Evolutionary conservation across 2,113 vertebrate genomes (phyloP), one percentile per base, ranked within the genome.

Genomic region (Barbus barbus): DNA sequence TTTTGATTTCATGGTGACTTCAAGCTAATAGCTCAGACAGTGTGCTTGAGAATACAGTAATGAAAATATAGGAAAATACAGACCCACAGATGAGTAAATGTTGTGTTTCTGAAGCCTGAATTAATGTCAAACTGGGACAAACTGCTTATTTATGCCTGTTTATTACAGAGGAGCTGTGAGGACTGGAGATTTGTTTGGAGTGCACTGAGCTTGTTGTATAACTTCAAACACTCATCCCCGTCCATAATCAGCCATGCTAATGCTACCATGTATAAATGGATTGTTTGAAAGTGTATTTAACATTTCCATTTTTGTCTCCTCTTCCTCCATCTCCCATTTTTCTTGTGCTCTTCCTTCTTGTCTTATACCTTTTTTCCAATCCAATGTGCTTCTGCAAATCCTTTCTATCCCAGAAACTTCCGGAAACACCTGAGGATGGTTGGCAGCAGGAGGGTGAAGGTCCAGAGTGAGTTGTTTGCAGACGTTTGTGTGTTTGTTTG

Each of bases 351-450:
- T 8, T 78, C 83, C 22, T 13, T 28, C 58, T n/a, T n/a, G n/a
- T n/a, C 9, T 53, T 71, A 58, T 71, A 51, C 22, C n/a, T 36
- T 53, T 6, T 67, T 71, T 20, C 38, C 3, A 79, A 71, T 67
- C 31, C 61, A 63, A 79, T 58, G 88, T 85, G 71, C 85, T 71
- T 80, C 61, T 72, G 9, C 28, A 36, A 84, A 83, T 78, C 36
- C 38, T 74, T 22, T 81, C 16, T 33, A 81, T 90, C 86, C 6
- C 88, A 99, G 98, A 94, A 98, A 99, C 90, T 99, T 99, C 92
- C 96, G 96, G 89, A 99, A 99, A 91, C 97, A 99, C 85, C 94
- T 99, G 56, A 93, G 97, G 85, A 97, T 99, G 97, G 98, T 99
- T 81, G 98, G 98, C 89, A 98, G 98, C 93, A 96, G 96, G 86